Evolutionary conservation across 2,113 vertebrate species (phyloP), one percentile per base, ranked within the genome.

Genomic region (Oceanodroma tethys): DNA sequence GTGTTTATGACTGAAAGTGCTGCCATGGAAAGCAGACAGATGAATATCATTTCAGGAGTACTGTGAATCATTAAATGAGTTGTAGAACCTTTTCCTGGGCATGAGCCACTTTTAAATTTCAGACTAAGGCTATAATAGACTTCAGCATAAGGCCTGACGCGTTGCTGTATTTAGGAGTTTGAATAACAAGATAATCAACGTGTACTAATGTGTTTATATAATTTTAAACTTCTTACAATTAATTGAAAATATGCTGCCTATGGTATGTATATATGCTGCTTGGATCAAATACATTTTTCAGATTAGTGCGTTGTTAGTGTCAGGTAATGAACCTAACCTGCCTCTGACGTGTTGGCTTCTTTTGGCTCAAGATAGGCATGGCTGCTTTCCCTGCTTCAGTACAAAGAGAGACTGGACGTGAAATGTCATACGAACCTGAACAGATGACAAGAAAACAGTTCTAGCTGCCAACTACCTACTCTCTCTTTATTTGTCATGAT

Each of bases 1-100:
- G 38, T 92, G 94, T 97, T 96, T 89, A 79, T 96, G 88, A 95
- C 81, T 95, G 70, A 79, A 91, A 93, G 72, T n/a, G 74, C 88
- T 97, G 94, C 97, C 66, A 79, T 71, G 89, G 81, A 91, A 73
- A 94, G 88, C 95, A 93, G 95, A 73, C 73, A 82, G 86, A 88
- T 92, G 76, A 95, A 50, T 84, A 93, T 95, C n/a, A 62, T 93
- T 95, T 92, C 68, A 91, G 91, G 84, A 94, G 70, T 82, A 48
- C 93, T 94, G 93, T 85, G 93, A 95, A 89, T 94, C 86, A 93
- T 93, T 92, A 95, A 85, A 89, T 62, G 53, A 84, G 72, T 84
- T 92, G 86, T 91, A 91, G 93, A 92, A 93, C 65, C 80, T 81
- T 94, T 90, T 81, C 74, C 83, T 93, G 60, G 68, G 66, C 62